These are phyloP conservation scores for Acanthis flammea DNA, from an alignment of 2,797 vertebrate species.

Conservation along the genomic window DNA sequence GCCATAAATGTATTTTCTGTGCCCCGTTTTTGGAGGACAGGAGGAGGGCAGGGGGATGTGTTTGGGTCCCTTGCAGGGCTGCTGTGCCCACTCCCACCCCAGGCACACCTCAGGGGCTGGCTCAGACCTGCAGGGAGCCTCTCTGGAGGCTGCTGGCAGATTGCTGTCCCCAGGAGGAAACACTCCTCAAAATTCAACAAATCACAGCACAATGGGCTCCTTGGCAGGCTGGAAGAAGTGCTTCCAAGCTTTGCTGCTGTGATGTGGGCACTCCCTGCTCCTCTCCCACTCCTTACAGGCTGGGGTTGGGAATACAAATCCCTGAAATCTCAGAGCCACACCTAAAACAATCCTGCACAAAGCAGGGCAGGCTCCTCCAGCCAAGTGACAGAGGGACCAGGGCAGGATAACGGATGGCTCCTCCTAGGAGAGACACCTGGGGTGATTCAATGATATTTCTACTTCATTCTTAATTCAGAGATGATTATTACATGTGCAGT, in stretches of 20 bases:
- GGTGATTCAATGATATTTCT: constrained; percentile 51
- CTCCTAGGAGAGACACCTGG: background rate
- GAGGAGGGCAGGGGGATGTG: background rate
- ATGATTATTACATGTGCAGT: constrained; percentile 39
- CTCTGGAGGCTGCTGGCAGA: background rate
- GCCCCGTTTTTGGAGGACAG: background rate
- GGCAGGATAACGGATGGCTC: background rate
- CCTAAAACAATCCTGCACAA: background rate
- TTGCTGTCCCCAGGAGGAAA: background rate
- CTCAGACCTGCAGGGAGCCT: background rate
- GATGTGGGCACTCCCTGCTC: background rate
- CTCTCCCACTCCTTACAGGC: background rate
- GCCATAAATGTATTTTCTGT: background rate
- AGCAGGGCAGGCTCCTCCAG: background rate
- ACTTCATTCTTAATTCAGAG: constrained; percentile 54
- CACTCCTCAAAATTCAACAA: background rate
- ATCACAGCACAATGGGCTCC: background rate
- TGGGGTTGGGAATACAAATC: background rate
- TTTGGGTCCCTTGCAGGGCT: background rate
- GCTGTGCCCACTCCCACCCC: background rate
- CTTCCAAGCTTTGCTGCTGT: background rate
- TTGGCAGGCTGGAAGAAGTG: background rate
- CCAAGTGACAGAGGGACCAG: background rate
- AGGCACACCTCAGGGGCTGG: background rate
- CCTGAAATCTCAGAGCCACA: background rate